phyloP scores from a whole-genome alignment of 2,797 vertebrate genomes.

The Pachyuromys duprasi region DNA sequence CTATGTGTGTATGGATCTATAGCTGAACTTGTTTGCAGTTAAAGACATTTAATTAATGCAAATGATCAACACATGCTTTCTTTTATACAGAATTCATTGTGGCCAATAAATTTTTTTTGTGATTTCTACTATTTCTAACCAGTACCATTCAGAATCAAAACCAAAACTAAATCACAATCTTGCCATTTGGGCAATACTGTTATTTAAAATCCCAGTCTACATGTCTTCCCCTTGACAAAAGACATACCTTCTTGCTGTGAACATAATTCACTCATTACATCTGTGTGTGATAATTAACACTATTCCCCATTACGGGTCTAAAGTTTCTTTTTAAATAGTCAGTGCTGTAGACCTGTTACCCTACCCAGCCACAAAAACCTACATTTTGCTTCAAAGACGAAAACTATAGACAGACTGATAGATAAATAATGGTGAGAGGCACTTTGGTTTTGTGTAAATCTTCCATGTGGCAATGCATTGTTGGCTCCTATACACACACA shows the following conservation, averaged over 20 bases:
- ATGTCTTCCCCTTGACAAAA: neutral
- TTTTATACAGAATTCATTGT: neutral
- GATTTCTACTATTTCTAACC: neutral
- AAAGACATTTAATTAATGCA: neutral
- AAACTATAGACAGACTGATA: neutral
- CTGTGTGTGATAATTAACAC: neutral
- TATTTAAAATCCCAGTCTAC: neutral
- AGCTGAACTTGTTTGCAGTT: neutral
- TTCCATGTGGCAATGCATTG: neutral
- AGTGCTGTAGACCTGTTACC: neutral
- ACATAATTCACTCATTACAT: neutral
- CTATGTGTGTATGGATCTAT: neutral
- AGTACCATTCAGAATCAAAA: neutral
- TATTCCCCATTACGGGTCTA: neutral
- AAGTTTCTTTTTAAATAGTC: neutral
- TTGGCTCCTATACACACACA: neutral
- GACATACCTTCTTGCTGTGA: neutral
- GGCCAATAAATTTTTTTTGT: neutral
- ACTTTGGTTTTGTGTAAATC: neutral
- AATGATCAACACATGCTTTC: neutral
- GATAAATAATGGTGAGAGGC: neutral
- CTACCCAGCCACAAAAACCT: neutral
- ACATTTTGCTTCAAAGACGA: neutral
- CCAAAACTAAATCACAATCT: neutral
- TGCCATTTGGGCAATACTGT: neutral